A percentile compares a stretch with the other conserved stretches of the same genome.
Evolutionary conservation across 2,113 vertebrate species (phyloP).

Genomic region (Gadus chalcogrammus): DNA sequence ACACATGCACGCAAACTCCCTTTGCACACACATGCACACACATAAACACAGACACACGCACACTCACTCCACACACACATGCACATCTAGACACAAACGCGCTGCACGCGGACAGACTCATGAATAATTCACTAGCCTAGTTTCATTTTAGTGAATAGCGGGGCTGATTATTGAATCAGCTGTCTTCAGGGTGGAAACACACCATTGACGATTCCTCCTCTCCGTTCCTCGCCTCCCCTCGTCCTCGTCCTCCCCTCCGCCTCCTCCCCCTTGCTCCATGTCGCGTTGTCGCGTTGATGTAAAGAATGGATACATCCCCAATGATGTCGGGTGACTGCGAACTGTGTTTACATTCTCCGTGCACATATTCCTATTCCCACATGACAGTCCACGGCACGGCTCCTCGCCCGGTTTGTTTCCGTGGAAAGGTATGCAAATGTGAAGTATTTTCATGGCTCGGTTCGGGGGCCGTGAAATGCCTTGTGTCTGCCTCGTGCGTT

Average conservation of each 20-base stretch:
- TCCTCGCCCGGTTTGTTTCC: too few species aligned
- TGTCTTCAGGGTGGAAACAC: conserved; percentile 63
- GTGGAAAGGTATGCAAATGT: too few species aligned
- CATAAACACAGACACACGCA: neutral
- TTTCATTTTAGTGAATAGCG: conserved; percentile 48
- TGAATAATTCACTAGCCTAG: conserved; percentile 67
- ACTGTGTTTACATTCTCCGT: conserved; percentile 41
- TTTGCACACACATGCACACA: neutral
- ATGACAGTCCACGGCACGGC: too few species aligned
- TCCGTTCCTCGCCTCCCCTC: conserved; percentile 6
- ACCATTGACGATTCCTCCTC: conserved; percentile 33
- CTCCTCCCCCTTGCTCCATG: too few species aligned
- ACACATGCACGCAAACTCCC: conserved; percentile 37
- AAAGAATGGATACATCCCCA: conserved; percentile 50
- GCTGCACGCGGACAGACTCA: conserved; percentile 9
- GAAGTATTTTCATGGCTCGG: too few species aligned
- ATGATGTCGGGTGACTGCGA: conserved; percentile 45
- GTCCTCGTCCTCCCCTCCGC: neutral
- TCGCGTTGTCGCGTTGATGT: too few species aligned
- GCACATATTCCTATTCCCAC: conserved; percentile 29
- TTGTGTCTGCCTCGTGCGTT: too few species aligned
- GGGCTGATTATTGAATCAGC: conserved; percentile 67
- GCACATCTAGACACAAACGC: neutral
- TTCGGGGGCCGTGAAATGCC: too few species aligned
- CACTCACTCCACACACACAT: neutral